Conservation (phyloP, 35 echinoderm and acorn worm genomes). For the Apostichopus japonicus region DNA sequence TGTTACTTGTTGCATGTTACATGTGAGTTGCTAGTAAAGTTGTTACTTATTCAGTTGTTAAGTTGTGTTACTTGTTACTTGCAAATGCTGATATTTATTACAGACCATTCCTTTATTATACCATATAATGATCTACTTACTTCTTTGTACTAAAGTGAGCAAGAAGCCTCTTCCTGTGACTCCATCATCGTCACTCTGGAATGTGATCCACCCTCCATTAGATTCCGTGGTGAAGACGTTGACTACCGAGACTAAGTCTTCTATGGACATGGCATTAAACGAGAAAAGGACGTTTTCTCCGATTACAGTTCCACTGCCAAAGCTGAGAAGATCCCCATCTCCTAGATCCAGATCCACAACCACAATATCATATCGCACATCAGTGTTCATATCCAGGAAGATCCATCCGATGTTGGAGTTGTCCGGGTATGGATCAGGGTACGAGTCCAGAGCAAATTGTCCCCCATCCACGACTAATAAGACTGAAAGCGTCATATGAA, state of each 20-base stretch:
- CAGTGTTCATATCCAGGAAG: not conserved
- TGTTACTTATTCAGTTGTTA: too few relatives aligned
- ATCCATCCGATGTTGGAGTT: not conserved
- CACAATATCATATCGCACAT: not conserved
- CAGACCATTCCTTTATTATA: too few relatives aligned
- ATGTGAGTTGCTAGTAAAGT: too few relatives aligned
- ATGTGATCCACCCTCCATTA: not conserved
- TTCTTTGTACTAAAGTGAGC: not conserved
- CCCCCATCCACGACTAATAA: not conserved
- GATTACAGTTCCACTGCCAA: not conserved
- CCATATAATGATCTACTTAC: not conserved
- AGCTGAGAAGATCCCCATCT: not conserved
- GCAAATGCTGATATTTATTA: too few relatives aligned
- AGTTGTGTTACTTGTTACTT: too few relatives aligned
- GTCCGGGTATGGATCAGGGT: not conserved
- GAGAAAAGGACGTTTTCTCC: not conserved
- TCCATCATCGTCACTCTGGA: not conserved
- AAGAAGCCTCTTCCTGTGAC: not conserved
- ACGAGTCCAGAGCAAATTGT: not conserved
- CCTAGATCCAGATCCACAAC: not conserved
- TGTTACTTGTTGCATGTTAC: too few relatives aligned
- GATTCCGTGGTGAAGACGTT: not conserved
- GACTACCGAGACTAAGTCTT: not conserved
- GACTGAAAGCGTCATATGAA: too few relatives aligned
- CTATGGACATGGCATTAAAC: not conserved